Percentiles rank a stretch among this genome's conserved stretches.
These are phyloP conservation scores for Calosoma granatense DNA, from an alignment of 1,140 invertebrate genomes.

Conservation along the genomic window DNA sequence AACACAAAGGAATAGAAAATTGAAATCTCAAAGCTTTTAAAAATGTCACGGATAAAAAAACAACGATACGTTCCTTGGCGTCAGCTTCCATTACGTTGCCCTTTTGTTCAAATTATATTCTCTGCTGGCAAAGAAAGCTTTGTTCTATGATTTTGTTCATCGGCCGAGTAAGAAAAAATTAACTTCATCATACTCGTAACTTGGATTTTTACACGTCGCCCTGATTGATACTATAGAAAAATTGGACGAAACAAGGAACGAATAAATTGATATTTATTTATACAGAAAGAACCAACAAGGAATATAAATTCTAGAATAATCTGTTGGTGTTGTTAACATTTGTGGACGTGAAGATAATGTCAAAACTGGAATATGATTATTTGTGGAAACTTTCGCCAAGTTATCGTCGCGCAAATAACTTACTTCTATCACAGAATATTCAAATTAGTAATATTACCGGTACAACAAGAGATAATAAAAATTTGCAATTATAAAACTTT, in stretches of 20 bases:
- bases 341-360: no score
- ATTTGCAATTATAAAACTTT: background rate
- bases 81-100: slow-evolving; percentile 2
- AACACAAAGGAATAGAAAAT: slow-evolving; percentile 7
- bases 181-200: slow-evolving; percentile 2
- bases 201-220: background rate
- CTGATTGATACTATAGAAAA: background rate
- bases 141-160: slow-evolving; percentile 8
- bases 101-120: slow-evolving; percentile 6
- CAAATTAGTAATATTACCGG: no score
- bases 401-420: no score
- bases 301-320: no score
- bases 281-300: no score
- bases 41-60: slow-evolving; percentile 4
- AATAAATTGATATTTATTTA: no score
- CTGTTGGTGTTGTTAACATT: no score
- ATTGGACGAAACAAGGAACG: background rate
- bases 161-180: slow-evolving; percentile 3
- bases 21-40: slow-evolving; percentile 9
- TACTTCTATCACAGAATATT: no score
- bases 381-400: no score
- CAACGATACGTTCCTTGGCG: slow-evolving; percentile 1
- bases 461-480: no score
- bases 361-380: no score
- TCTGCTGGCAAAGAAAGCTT: background rate